Evolutionary conservation across 2,797 vertebrate genomes (phyloP), one percentile per base, ranked within the genome.

Genomic region (Menidia menidia): DNA sequence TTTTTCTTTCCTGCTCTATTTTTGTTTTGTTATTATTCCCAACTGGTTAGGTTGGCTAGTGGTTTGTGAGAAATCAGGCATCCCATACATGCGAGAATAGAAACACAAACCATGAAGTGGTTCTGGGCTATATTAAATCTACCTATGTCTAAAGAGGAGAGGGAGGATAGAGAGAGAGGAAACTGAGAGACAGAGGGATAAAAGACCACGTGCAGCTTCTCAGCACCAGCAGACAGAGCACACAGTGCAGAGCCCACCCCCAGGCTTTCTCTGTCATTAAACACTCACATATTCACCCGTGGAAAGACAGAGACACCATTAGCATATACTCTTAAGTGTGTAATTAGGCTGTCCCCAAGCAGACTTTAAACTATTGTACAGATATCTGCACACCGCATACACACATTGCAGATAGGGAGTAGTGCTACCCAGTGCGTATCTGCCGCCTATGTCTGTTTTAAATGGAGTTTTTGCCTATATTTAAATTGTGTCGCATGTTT

Each of bases 321-420:
- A 91, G 86, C 86, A 84, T 87, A 87, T 86, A 73, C 87, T 89
- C 82, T 82, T 90, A 90, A 91, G 82, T 92, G 87, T 91, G 79
- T 92, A 92, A 92, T 92, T 90, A 91, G 78, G 65, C 89, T 79
- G 69, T 90, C 86, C 88, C 88, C 81, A 76, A 89, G 88, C 89
- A 87, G 80, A 74, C 81, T 92, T 88, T 80, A 82, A 86, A 84
- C 83, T 74, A 84, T 77, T 85, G 81, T 82, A 82, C 78, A 81
- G 69, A 84, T 84, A 87, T 89, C 78, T 72, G 41, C 67, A 57
- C 76, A 73, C 64, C 68, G 51, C 81, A 77, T 74, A 71, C 84
- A 69, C 67, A 74, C 84, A 71, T 60, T 86, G 81, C 61, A 48
- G 75, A 71, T 30, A 77, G 67, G 80, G 80, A 33, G 35, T 77